These are phyloP conservation scores for Thecophora atra DNA, from an alignment of 2,888 invertebrate genomes.

Conservation along the genomic window DNA sequence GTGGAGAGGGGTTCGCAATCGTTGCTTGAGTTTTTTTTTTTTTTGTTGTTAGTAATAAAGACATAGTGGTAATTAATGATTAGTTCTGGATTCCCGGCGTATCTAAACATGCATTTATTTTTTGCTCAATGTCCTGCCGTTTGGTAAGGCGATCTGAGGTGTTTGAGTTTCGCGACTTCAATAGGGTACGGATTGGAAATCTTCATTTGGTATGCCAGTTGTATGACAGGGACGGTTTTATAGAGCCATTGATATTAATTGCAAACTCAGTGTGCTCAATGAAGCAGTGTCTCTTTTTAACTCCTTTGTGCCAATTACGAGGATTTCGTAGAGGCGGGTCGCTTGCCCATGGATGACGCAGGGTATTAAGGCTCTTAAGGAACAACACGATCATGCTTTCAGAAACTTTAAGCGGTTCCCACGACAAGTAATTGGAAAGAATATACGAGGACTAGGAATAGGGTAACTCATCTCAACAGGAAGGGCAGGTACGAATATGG, in stretches of 20 bases:
- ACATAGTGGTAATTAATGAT: neutral
- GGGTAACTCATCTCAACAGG: neutral
- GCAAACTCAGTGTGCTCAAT: neutral
- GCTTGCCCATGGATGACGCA: neutral
- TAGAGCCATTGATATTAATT: neutral
- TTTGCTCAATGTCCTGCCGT: neutral
- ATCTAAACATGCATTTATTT: neutral
- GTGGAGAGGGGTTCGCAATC: neutral
- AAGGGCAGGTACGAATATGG: too few relatives aligned
- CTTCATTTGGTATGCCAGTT: neutral
- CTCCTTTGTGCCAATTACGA: neutral
- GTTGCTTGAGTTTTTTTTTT: neutral
- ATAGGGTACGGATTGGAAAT: neutral
- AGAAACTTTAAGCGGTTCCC: neutral
- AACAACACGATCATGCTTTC: too few relatives aligned
- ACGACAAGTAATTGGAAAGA: neutral
- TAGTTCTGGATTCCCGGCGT: neutral
- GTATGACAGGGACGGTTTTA: neutral
- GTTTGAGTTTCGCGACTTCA: constrained; percentile 12
- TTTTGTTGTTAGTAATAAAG: neutral
- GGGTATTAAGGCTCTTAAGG: neutral
- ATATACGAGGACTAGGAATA: neutral
- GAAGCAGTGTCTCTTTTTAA: neutral
- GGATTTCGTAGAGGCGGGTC: neutral
- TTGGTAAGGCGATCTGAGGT: neutral